Evolutionary conservation across 2,888 invertebrate species (phyloP), one percentile per base, ranked within the genome.

Genomic region (Metallyticus violacea): DNA sequence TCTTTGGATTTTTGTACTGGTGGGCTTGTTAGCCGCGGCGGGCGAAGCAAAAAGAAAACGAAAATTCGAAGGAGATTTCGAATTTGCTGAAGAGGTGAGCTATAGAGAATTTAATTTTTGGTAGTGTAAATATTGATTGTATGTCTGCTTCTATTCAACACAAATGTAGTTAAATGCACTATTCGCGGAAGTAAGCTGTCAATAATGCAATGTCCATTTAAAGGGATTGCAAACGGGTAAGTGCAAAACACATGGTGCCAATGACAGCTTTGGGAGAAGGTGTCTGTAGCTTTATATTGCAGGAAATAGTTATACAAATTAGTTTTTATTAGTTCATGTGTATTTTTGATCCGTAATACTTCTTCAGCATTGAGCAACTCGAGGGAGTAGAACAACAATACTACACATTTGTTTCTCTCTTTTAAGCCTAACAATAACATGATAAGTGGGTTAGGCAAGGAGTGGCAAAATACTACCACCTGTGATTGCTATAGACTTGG

Each of bases 41-140:
- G 91, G 90, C 89, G 93, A 93, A 88, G 93, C 92, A 85, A 93
- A 93, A 90, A 94, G 95, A 91, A 95, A 95, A 92, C 93, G 95
- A 91, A 96, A 95, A 92, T 95, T 95, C 91, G 95, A 96, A 91
- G 95, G 95, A 88, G 96, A 96, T 91, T 96, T 96, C 91, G 96
- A 96, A 91, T 96, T 96, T 91, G 95, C 95, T 90, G 96, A 96
- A 92, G 96, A 96, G 95, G 96, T 96, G 93, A 93, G 92, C 89
- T 28, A 79, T 15, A 15, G 6, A 29, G 29, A 29, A 6, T 15
- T 15, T 15, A 15, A 15, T 40, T 62, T 62, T n/a, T n/a, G n/a
- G 22, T 4, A 15, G 40, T 62, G 2, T 4, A 15, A 15, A 62
- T 62, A 62, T 62, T 15, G 22, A 40, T 1, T 40, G 15, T 15